phyloP scores from a whole-genome alignment of 2,113 vertebrate species.

The Saccopteryx bilineata region DNA sequence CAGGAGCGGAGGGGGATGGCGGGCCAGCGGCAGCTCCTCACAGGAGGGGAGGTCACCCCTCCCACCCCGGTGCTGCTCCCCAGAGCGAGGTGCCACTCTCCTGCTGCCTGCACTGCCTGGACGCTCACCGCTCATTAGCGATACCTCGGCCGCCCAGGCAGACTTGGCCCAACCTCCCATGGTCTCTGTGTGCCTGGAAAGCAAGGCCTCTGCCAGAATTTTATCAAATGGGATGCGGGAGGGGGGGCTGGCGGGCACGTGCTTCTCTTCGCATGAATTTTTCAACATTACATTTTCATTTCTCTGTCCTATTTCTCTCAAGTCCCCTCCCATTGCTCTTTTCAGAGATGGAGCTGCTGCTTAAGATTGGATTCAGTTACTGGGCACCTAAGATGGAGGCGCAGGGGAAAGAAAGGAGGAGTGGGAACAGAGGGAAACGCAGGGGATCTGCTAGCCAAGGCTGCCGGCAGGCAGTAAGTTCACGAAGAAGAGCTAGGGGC shows the following conservation, averaged over 20 bases:
- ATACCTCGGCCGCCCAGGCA: slow-evolving; percentile 68
- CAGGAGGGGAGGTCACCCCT: neutral
- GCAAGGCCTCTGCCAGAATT: slow-evolving; percentile 65
- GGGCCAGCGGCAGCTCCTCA: neutral
- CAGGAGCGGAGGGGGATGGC: neutral
- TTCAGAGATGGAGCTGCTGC: neutral
- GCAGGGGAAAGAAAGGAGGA: neutral
- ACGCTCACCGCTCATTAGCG: slow-evolving; percentile 78
- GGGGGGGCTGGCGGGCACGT: neutral
- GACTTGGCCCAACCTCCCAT: slow-evolving; percentile 74
- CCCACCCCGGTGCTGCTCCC: neutral
- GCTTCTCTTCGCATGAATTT: slow-evolving; percentile 43
- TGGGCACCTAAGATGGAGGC: neutral
- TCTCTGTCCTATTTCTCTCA: slow-evolving; percentile 51
- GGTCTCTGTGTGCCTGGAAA: slow-evolving; percentile 73
- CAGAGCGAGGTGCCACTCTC: slow-evolving; percentile 70
- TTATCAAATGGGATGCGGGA: slow-evolving; percentile 72
- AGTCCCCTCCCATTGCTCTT: slow-evolving; percentile 41
- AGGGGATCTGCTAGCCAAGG: neutral
- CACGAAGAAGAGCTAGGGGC: neutral
- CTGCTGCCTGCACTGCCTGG: slow-evolving; percentile 68
- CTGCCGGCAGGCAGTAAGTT: neutral
- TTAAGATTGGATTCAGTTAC: slow-evolving; percentile 10
- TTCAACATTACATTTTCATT: slow-evolving; percentile 40
- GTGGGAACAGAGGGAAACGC: neutral